Conservation (phyloP, 2,888 invertebrate genomes). For the Sarcophaga variegata region DNA sequence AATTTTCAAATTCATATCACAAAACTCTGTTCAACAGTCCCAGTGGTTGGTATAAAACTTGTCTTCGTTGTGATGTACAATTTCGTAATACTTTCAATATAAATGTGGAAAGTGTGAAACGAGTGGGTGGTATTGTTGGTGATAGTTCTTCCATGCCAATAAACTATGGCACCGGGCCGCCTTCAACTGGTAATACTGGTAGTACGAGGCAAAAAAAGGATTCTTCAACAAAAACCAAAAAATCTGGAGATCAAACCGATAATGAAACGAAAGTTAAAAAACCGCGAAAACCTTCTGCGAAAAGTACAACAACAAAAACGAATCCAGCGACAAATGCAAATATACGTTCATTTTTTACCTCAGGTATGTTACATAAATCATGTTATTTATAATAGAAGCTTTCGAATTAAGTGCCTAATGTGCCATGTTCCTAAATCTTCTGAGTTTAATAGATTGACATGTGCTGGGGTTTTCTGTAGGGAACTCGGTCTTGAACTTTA, state of each 20-base stretch:
- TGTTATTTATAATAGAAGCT: too few relatives aligned
- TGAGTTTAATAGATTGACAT: too few relatives aligned
- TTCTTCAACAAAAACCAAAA: slow-evolving; percentile 24
- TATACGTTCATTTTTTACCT: slow-evolving; percentile 73
- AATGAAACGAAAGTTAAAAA: slow-evolving; percentile 44
- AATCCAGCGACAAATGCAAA: slow-evolving; percentile 5
- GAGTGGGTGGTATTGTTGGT: slow-evolving; percentile 77
- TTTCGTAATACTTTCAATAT: slow-evolving; percentile 79
- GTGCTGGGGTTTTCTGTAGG: too few relatives aligned
- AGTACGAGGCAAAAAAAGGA: slow-evolving; percentile 10
- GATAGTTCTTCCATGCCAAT: slow-evolving; percentile 60
- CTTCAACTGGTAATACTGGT: not conserved
- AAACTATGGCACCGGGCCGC: slow-evolving; percentile 43
- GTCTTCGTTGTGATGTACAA: slow-evolving; percentile 79
- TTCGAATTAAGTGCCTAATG: too few relatives aligned
- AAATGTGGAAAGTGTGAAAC: slow-evolving; percentile 78
- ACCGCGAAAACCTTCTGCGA: slow-evolving; percentile 33
- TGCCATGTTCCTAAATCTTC: too few relatives aligned
- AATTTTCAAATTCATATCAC: slow-evolving; percentile 74
- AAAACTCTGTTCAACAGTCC: slow-evolving; percentile 77
- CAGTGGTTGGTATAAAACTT: slow-evolving; percentile 78
- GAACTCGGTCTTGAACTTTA: too few relatives aligned
- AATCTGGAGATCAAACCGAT: not conserved
- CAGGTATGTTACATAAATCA: slow-evolving; percentile 35
- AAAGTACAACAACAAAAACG: slow-evolving; percentile 33